Evolutionary conservation across 2,888 invertebrate genomes (phyloP).

Genomic region (Megalurothrips usitatus): DNA sequence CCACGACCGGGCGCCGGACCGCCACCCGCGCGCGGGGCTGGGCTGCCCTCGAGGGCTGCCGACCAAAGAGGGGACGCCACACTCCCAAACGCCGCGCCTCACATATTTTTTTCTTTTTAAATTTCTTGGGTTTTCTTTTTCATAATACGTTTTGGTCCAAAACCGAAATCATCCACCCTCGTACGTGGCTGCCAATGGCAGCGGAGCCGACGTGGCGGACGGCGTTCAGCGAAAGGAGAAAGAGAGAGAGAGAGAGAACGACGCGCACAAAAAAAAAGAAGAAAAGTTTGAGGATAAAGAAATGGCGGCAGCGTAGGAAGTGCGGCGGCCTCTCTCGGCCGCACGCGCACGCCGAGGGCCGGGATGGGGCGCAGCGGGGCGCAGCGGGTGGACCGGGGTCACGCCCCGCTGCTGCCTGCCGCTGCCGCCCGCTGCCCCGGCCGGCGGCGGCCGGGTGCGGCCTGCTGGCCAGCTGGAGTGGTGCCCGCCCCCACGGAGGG

Average conservation of each 20-base stretch:
- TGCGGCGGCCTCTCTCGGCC: neutral
- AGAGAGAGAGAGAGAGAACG: too few relatives aligned
- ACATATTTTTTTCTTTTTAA: too few relatives aligned
- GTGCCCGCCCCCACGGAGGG: neutral
- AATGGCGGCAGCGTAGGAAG: neutral
- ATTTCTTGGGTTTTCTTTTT: neutral
- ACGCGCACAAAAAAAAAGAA: neutral
- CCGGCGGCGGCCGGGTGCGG: neutral
- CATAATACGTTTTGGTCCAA: slow-evolving; percentile 9
- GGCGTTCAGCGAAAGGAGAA: neutral
- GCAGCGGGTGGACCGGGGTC: too few relatives aligned
- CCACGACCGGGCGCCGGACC: neutral
- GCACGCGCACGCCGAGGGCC: too few relatives aligned
- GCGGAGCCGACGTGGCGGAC: neutral
- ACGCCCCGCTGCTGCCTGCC: neutral
- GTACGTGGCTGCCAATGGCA: neutral
- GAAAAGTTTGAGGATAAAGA: neutral
- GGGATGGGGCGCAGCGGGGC: too few relatives aligned
- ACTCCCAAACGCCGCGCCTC: too few relatives aligned
- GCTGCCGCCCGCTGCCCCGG: neutral
- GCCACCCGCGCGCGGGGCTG: slow-evolving; percentile 7
- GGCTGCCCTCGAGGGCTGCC: neutral
- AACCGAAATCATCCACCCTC: neutral
- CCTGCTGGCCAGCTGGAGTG: neutral
- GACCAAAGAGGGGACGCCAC: neutral